These are phyloP conservation scores for Lithodes maja DNA, from an alignment of 2,888 invertebrate species.

Conservation along the genomic window DNA sequence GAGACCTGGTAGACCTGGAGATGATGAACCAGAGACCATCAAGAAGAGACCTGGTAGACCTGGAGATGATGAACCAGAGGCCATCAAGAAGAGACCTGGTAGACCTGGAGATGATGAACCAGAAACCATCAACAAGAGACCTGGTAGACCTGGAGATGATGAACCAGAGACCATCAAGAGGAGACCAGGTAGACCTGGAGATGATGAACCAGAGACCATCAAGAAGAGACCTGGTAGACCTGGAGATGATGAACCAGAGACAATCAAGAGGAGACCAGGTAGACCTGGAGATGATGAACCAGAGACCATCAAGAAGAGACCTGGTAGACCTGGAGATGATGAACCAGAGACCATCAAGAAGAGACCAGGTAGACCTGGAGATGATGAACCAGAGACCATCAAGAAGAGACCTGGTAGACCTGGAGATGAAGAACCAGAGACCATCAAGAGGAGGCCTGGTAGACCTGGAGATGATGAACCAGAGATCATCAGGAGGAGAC, in stretches of 20 bases:
- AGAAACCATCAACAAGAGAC: conserved; percentile 4
- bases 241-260: conserved; percentile 35
- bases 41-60: conserved; percentile 33
- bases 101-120: conserved; percentile 22
- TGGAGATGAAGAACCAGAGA: conserved; percentile 22
- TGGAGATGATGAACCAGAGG: conserved; percentile 22
- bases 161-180: conserved; percentile 23
- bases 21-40: conserved; percentile 15
- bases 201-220: conserved; percentile 8
- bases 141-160: conserved; percentile 23
- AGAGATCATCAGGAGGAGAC: conserved; percentile 7
- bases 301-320: conserved; percentile 34
- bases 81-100: conserved; percentile 24
- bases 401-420: conserved; percentile 19
- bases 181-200: conserved; percentile 17
- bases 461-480: conserved; percentile 37
- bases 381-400: conserved; percentile 23
- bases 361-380: conserved; percentile 30
- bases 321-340: conserved; percentile 28
- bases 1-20: conserved; percentile 18
- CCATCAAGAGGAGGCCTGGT: conserved; percentile 38
- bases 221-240: conserved; percentile 26
- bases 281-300: conserved; percentile 40
- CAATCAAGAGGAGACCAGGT: conserved; percentile 31
- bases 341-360: conserved; percentile 17